Conservation (phyloP, 2,797 vertebrate genomes). For the Danio kyathit region DNA sequence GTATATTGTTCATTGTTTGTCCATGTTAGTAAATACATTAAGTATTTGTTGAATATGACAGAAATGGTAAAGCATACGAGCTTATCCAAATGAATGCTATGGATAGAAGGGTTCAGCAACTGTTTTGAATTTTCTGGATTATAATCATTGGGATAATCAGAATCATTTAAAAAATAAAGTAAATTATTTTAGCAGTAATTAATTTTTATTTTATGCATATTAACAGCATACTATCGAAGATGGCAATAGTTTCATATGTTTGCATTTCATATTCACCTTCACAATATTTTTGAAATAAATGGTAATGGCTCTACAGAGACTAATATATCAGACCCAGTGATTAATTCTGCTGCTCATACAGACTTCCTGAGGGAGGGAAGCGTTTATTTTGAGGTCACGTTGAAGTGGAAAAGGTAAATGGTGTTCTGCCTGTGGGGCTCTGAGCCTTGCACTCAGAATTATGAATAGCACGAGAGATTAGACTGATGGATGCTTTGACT, state of each 20-base stretch:
- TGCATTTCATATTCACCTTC: constrained; percentile 16
- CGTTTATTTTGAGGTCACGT: constrained; percentile 55
- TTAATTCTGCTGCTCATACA: constrained; percentile 28
- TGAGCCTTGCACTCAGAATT: constrained; percentile 63
- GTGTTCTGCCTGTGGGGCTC: constrained; percentile 63
- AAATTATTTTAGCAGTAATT: no score
- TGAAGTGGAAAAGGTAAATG: constrained; percentile 70
- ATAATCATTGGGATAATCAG: no score
- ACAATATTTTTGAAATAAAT: constrained; percentile 18
- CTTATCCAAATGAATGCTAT: no score
- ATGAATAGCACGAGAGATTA: constrained; percentile 67
- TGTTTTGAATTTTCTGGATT: no score
- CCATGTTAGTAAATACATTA: no score
- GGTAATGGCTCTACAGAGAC: constrained; percentile 12
- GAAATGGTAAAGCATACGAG: no score
- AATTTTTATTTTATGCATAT: no score
- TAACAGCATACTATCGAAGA: neutral
- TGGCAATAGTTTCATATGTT: neutral
- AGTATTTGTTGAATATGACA: no score
- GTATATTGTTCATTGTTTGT: no score
- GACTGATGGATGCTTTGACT: constrained; percentile 64
- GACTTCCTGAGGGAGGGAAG: constrained; percentile 16
- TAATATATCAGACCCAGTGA: constrained; percentile 36
- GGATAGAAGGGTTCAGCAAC: no score
- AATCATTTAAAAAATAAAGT: neutral